Conservation (phyloP, 2,888 invertebrate genomes). For the Anaspis maculata region DNA sequence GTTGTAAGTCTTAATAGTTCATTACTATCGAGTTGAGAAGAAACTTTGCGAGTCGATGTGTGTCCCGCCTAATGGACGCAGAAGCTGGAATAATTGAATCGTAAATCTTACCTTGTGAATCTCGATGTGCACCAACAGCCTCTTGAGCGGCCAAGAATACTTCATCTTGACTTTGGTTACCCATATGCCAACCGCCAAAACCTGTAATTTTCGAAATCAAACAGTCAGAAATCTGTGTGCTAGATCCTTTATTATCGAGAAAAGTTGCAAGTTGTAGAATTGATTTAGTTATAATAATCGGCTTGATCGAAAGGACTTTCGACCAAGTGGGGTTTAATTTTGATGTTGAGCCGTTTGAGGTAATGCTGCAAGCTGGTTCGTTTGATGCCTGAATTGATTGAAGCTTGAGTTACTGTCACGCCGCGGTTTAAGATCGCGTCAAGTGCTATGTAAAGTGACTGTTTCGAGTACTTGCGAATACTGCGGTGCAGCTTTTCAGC, state of each 20-base stretch:
- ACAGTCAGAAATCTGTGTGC: conserved; percentile 8
- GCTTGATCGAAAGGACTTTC: too few relatives aligned
- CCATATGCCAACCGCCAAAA: conserved; percentile 79
- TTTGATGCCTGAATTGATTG: conserved; percentile 46
- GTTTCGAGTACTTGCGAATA: conserved; percentile 43
- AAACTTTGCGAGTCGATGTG: too few relatives aligned
- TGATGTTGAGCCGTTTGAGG: conserved; percentile 47
- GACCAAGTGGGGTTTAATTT: conserved; percentile 35
- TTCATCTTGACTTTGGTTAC: conserved; percentile 75
- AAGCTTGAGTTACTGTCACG: conserved; percentile 45
- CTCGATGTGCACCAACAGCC: conserved; percentile 67
- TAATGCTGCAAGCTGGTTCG: conserved; percentile 48
- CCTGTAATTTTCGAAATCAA: conserved; percentile 47
- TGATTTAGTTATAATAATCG: too few relatives aligned
- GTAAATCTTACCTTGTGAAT: conserved; percentile 82
- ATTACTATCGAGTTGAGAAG: too few relatives aligned
- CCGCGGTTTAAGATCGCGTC: conserved; percentile 46
- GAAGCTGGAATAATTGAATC: conserved; percentile 32
- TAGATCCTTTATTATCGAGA: too few relatives aligned
- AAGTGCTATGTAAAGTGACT: conserved; percentile 43
- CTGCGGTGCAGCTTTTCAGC: conserved; percentile 18
- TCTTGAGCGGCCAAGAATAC: conserved; percentile 78
- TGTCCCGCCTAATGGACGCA: conserved; percentile 23
- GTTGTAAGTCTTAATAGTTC: too few relatives aligned
- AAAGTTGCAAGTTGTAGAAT: too few relatives aligned